Evolutionary conservation across 2,888 invertebrate species (phyloP).

Genomic region (Anarsia innoxiella): DNA sequence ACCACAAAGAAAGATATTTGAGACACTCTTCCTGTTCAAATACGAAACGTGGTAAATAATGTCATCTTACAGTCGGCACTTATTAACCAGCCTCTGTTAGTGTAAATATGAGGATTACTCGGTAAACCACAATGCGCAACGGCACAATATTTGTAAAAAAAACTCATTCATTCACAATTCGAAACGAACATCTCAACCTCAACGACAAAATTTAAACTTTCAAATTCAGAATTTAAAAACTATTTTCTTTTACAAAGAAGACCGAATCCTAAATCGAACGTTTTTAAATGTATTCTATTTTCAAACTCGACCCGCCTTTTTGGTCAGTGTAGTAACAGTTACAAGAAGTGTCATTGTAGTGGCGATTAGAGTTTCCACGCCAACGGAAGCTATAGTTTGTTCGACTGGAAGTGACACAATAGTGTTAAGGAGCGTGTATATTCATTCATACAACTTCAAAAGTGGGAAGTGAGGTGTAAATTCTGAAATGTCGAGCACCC

Average conservation of each 20-base stretch:
- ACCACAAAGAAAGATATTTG: too few species aligned
- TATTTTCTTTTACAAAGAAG: neutral
- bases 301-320: too few species aligned
- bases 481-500: slow-evolving; percentile 4
- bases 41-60: too few species aligned
- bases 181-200: neutral
- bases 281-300: neutral
- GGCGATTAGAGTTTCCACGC: slow-evolving; percentile 42
- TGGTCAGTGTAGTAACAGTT: slow-evolving; percentile 18
- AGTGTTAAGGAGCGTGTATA: slow-evolving; percentile 43
- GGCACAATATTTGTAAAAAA: slow-evolving; percentile 23
- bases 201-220: neutral
- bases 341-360: slow-evolving; percentile 44
- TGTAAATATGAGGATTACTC: slow-evolving; percentile 40
- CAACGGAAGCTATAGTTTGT: slow-evolving; percentile 52
- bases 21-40: too few species aligned
- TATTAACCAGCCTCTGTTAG: slow-evolving; percentile 36
- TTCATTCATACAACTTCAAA: slow-evolving; percentile 13
- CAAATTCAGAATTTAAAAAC: slow-evolving; percentile 2
- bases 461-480: slow-evolving; percentile 8
- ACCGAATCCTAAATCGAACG: neutral
- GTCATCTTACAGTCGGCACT: slow-evolving; percentile 30
- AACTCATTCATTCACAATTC: slow-evolving; percentile 20
- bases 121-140: slow-evolving; percentile 32
- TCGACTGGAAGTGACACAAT: slow-evolving; percentile 39